Conservation (phyloP, 2,113 vertebrate genomes). For the Heptranchias perlo region DNA sequence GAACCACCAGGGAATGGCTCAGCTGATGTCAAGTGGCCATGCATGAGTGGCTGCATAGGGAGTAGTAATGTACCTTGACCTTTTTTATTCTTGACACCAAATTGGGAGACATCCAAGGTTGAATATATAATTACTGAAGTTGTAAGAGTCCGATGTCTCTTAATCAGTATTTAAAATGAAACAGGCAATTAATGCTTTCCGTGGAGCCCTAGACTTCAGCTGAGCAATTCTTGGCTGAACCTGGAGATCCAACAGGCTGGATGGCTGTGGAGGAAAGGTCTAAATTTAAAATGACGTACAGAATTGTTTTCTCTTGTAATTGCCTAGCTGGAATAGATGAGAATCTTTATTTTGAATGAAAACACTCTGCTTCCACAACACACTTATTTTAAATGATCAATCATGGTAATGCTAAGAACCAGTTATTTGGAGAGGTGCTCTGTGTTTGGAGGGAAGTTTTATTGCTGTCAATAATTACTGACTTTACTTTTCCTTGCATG, state of each 20-base stretch:
- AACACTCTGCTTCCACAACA: neutral
- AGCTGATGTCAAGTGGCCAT: neutral
- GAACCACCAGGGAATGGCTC: neutral
- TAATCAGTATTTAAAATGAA: neutral
- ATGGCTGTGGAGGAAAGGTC: neutral
- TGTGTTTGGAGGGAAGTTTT: neutral
- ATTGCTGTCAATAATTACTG: neutral
- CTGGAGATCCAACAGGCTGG: neutral
- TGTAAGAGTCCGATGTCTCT: neutral
- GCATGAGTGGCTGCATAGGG: neutral
- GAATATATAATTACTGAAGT: neutral
- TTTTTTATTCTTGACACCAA: neutral
- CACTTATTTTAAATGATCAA: neutral
- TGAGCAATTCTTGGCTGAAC: neutral
- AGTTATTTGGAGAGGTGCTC: neutral
- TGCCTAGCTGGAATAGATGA: neutral
- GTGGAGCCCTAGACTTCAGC: neutral
- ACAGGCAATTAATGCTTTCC: neutral
- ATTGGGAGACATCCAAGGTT: neutral
- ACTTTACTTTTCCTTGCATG: neutral
- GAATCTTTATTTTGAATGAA: neutral
- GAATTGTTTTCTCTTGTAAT: neutral
- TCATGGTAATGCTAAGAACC: neutral
- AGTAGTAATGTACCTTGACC: neutral
- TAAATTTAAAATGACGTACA: neutral